Conservation (phyloP, 2,888 invertebrate species). For the Fissipunctia ypsillon region DNA sequence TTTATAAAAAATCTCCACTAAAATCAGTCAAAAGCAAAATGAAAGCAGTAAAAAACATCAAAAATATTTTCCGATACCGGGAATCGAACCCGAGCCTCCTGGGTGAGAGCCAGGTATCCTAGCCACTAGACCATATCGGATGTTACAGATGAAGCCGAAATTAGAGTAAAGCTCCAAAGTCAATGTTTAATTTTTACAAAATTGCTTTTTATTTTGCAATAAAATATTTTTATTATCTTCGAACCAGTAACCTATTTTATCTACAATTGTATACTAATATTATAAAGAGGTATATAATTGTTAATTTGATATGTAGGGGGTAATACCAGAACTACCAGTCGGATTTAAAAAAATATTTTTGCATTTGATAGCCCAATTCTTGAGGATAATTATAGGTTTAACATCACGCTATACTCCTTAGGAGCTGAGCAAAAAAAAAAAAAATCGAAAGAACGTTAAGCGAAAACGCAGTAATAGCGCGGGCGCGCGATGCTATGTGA, state of each 20-base stretch:
- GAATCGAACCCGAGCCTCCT: constrained; percentile 92
- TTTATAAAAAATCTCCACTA: neutral
- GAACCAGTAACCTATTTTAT: neutral
- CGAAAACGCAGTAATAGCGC: too few relatives aligned
- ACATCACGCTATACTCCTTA: too few relatives aligned
- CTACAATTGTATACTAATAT: too few relatives aligned
- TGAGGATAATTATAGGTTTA: too few relatives aligned
- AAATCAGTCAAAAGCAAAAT: neutral
- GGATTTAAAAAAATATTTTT: too few relatives aligned
- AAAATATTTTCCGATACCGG: constrained; percentile 90
- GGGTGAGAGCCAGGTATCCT: constrained; percentile 91
- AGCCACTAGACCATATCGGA: constrained; percentile 92
- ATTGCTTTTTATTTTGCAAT: neutral
- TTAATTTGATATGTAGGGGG: too few relatives aligned
- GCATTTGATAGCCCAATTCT: too few relatives aligned
- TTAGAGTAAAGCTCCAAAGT: neutral
- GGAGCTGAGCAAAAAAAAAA: too few relatives aligned
- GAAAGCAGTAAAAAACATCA: neutral
- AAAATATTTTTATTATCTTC: neutral
- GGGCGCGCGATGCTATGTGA: too few relatives aligned
- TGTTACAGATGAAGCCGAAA: accelerated
- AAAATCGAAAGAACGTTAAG: too few relatives aligned
- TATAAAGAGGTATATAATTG: too few relatives aligned
- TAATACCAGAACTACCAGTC: too few relatives aligned
- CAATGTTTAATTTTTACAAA: accelerated